A percentile compares a stretch with the other conserved stretches of the same genome.
Evolutionary conservation across 2,113 vertebrate genomes (phyloP).

Genomic region (Mionectes macconnelli): DNA sequence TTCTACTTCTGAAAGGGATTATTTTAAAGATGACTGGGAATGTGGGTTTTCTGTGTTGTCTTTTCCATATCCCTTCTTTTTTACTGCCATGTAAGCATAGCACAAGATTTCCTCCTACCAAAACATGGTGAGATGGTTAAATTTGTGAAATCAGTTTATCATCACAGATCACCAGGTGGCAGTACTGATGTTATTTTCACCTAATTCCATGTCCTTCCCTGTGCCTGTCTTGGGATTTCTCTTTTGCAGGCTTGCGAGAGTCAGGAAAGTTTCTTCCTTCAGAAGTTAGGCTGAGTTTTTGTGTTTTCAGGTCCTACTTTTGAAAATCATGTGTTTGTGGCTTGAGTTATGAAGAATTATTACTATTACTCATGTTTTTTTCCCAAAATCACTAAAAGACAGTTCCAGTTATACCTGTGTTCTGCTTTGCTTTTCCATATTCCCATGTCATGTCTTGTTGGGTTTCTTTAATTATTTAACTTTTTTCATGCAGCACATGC

Average conservation of each 20-base stretch:
- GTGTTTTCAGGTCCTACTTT: neutral
- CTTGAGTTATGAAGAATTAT: neutral
- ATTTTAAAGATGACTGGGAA: neutral
- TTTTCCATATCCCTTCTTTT: neutral
- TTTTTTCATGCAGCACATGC: neutral
- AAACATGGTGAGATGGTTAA: too few species aligned
- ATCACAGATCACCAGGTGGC: neutral
- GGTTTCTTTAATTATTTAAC: neutral
- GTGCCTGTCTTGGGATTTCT: neutral
- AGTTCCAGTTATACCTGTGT: fast-evolving
- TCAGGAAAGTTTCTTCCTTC: neutral
- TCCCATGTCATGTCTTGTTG: neutral
- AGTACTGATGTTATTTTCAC: neutral
- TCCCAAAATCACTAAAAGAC: neutral
- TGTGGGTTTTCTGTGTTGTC: neutral
- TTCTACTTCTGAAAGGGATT: neutral
- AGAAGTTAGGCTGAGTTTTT: neutral
- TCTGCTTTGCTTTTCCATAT: neutral
- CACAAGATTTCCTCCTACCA: neutral
- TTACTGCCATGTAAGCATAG: neutral
- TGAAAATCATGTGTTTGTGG: neutral
- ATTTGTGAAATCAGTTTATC: too few species aligned
- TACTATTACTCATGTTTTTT: fast-evolving
- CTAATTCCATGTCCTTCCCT: neutral
- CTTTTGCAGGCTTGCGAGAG: neutral